These are phyloP conservation scores for Sciaenops ocellatus DNA, from an alignment of 2,797 vertebrate species.

Conservation along the genomic window DNA sequence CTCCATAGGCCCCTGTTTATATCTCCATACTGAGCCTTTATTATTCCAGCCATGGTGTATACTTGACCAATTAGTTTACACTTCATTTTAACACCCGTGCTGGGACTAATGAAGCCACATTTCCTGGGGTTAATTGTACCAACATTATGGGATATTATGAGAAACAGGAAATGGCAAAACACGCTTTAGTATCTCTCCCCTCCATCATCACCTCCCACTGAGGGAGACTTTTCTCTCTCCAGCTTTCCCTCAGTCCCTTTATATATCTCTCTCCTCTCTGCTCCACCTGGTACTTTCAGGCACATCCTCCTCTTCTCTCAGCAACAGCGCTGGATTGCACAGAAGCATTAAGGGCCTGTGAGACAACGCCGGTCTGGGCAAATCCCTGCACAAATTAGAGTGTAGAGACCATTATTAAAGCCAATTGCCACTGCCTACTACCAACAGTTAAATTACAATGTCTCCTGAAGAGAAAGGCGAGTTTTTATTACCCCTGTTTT, in stretches of 20 bases:
- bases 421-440: constrained; percentile 61
- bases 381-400: constrained; percentile 80
- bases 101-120: constrained; percentile 69
- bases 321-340: constrained; percentile 39
- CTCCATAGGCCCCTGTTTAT: neutral
- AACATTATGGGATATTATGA: constrained; percentile 63
- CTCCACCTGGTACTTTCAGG: constrained; percentile 26
- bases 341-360: constrained; percentile 68
- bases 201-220: constrained; percentile 52
- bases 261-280: constrained; percentile 19
- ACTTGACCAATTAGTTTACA: constrained; percentile 62
- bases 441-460: constrained; percentile 77
- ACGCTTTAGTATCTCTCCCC: constrained; percentile 43
- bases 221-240: constrained; percentile 36
- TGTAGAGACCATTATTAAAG: constrained; percentile 78
- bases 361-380: constrained; percentile 62
- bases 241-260: constrained; percentile 30
- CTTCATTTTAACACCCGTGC: constrained; percentile 53
- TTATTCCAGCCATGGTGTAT: constrained; percentile 38
- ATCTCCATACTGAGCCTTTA: constrained; percentile 5
- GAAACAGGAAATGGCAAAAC: constrained; percentile 59
- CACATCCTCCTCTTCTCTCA: constrained; percentile 42
- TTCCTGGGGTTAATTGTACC: constrained; percentile 72
- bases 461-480: constrained; percentile 68
- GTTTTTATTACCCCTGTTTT: constrained; percentile 55